A percentile compares a stretch with the other conserved stretches of the same genome.
These are phyloP conservation scores for Agrochola circellaris DNA, from an alignment of 2,888 invertebrate genomes.

Conservation along the genomic window DNA sequence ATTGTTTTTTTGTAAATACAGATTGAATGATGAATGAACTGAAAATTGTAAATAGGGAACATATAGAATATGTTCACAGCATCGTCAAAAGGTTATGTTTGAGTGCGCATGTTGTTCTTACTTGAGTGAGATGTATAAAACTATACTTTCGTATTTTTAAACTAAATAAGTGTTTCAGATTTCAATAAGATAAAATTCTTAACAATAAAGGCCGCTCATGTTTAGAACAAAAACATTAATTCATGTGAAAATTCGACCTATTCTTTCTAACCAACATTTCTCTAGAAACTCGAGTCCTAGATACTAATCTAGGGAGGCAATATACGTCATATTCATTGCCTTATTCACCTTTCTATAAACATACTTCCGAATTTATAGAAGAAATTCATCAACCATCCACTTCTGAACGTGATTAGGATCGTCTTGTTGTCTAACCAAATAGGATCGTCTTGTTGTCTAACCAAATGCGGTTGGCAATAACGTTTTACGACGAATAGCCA, in stretches of 20 bases:
- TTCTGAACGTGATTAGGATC: not conserved
- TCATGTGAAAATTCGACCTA: not conserved
- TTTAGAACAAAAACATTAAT: not conserved
- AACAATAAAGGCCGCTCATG: not conserved
- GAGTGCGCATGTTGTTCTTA: conserved; percentile 20
- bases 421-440: not conserved
- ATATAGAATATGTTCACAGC: conserved; percentile 65
- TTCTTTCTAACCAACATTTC: conserved; percentile 3
- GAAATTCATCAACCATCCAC: not conserved
- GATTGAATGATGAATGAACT: conserved; percentile 65
- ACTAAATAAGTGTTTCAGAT: conserved; percentile 11
- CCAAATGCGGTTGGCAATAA: not conserved
- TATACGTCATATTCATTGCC: conserved; percentile 1
- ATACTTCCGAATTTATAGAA: not conserved
- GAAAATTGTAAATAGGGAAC: conserved; percentile 68
- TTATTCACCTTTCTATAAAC: not conserved
- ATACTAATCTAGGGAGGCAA: not conserved
- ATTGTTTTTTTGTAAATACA: conserved; percentile 63
- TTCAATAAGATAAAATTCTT: conserved; percentile 1
- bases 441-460: not conserved
- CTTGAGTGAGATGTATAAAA: conserved; percentile 1
- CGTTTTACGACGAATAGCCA: not conserved
- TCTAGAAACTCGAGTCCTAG: not conserved
- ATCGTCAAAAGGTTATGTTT: conserved; percentile 31
- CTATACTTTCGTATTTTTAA: conserved; percentile 4